Evolutionary conservation across 2,888 invertebrate genomes (phyloP).

Genomic region (Stenoptilia bipunctidactyla): DNA sequence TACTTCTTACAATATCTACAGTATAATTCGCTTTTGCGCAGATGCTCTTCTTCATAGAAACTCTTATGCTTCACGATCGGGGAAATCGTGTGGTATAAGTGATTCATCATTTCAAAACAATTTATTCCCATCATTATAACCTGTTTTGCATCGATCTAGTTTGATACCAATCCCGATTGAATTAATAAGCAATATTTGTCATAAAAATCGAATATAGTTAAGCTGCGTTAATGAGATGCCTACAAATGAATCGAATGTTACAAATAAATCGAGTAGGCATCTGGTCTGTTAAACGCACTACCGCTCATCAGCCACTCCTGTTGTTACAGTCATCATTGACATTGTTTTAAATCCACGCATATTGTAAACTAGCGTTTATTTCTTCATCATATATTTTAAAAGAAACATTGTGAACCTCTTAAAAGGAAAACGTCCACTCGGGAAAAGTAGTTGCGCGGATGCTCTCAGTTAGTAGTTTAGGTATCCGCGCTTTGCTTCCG

Average conservation of each 20-base stretch:
- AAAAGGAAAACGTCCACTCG: conserved; percentile 45
- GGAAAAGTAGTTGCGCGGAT: conserved; percentile 45
- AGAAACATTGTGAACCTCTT: conserved; percentile 48
- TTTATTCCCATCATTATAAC: too few species aligned
- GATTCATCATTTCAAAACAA: too few species aligned
- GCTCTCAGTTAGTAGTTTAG: conserved; percentile 20
- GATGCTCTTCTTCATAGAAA: conserved; percentile 31
- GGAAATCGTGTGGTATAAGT: too few species aligned
- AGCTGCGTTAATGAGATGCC: too few species aligned
- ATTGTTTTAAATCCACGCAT: conserved; percentile 18
- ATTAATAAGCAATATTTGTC: too few species aligned
- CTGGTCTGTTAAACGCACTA: conserved; percentile 15
- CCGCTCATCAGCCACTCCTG: conserved; percentile 30
- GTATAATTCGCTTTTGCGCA: conserved; percentile 41
- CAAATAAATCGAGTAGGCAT: not conserved
- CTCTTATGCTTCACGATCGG: too few species aligned
- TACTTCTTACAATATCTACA: conserved; percentile 50
- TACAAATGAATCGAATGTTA: too few species aligned
- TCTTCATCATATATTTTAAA: conserved; percentile 21
- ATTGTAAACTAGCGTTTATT: conserved; percentile 16
- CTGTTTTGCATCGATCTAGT: too few species aligned
- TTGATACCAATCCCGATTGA: too few species aligned
- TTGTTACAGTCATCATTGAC: not conserved
- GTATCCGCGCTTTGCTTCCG: conserved; percentile 52
- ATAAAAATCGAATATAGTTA: too few species aligned